These are phyloP conservation scores for Dolichallabes microphthalmus DNA, from an alignment of 2,113 vertebrate species.

Conservation along the genomic window DNA sequence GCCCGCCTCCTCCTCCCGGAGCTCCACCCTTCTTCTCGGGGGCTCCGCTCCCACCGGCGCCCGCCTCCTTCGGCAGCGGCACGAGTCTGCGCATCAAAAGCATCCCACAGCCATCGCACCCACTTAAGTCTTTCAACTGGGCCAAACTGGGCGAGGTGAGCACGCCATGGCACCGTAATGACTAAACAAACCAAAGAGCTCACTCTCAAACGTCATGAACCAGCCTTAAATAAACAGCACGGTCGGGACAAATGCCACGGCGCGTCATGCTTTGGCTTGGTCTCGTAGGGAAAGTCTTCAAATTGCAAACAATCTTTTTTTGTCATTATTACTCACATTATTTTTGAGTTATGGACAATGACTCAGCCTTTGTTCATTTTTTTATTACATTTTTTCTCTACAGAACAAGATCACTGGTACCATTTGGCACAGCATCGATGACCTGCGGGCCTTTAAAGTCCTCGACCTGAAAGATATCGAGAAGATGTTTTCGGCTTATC, in stretches of 20 bases:
- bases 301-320: neutral
- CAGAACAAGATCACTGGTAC: slow-evolving; percentile 90
- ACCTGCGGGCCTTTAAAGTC: slow-evolving; percentile 86
- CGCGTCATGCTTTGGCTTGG: slow-evolving; percentile 8
- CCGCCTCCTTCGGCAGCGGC: slow-evolving; percentile 65
- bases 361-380: neutral
- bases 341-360: neutral
- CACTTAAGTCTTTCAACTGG: slow-evolving; percentile 98
- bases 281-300: neutral
- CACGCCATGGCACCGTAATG: neutral
- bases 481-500: slow-evolving; percentile 97
- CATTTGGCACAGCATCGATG: slow-evolving; percentile 94
- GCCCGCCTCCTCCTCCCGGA: slow-evolving; percentile 86
- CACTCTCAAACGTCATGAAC: neutral
- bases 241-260: neutral
- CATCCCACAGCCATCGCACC: slow-evolving; percentile 91
- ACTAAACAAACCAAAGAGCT: neutral
- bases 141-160: slow-evolving; percentile 93
- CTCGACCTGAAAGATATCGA: slow-evolving; percentile 94
- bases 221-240: neutral
- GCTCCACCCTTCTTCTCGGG: slow-evolving; percentile 85
- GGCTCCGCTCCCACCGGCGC: slow-evolving; percentile 69
- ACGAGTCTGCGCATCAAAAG: slow-evolving; percentile 81
- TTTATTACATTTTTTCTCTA: neutral
- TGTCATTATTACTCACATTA: neutral